Evolutionary conservation across 2,797 vertebrate genomes (phyloP).

Genomic region (Catostomus latipinnis): DNA sequence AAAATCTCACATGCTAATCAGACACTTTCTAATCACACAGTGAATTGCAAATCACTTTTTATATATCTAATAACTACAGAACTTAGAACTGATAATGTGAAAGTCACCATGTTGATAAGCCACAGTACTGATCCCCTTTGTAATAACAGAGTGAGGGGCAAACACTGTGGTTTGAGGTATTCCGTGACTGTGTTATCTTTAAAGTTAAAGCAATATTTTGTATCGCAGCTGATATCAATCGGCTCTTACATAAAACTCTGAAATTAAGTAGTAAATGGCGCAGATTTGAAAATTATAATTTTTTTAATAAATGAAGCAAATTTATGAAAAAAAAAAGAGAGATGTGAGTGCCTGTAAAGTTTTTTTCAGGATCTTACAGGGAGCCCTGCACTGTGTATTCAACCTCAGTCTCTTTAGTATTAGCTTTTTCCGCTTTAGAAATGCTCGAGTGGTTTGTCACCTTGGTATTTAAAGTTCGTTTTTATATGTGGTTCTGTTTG

Average conservation of each 20-base stretch:
- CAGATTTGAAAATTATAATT: slow-evolving; percentile 52
- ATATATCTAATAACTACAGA: slow-evolving; percentile 79
- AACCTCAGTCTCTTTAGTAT: slow-evolving; percentile 37
- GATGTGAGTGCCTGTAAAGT: slow-evolving; percentile 44
- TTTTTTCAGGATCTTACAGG: slow-evolving; percentile 41
- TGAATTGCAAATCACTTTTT: slow-evolving; percentile 78
- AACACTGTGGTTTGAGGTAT: slow-evolving; percentile 84
- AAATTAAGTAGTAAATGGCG: slow-evolving; percentile 60
- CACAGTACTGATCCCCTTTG: slow-evolving; percentile 75
- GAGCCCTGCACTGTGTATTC: slow-evolving; percentile 44
- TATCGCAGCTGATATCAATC: slow-evolving; percentile 75
- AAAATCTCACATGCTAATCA: slow-evolving; percentile 76
- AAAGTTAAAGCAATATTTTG: slow-evolving; percentile 78
- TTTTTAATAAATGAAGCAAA: slow-evolving; percentile 31
- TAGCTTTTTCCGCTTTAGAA: slow-evolving; percentile 36
- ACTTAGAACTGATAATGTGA: slow-evolving; percentile 76
- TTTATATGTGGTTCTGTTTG: slow-evolving; percentile 28
- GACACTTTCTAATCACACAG: slow-evolving; percentile 80
- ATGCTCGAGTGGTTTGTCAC: slow-evolving; percentile 38
- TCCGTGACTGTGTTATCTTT: slow-evolving; percentile 79
- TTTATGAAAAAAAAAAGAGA: slow-evolving; percentile 7
- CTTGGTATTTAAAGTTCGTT: slow-evolving; percentile 3
- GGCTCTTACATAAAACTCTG: slow-evolving; percentile 69
- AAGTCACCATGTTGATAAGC: slow-evolving; percentile 79
- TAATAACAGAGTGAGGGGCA: slow-evolving; percentile 60